Conservation (phyloP, 64 coral and sea anemone genomes). For the Pocillopora verrucosa region DNA sequence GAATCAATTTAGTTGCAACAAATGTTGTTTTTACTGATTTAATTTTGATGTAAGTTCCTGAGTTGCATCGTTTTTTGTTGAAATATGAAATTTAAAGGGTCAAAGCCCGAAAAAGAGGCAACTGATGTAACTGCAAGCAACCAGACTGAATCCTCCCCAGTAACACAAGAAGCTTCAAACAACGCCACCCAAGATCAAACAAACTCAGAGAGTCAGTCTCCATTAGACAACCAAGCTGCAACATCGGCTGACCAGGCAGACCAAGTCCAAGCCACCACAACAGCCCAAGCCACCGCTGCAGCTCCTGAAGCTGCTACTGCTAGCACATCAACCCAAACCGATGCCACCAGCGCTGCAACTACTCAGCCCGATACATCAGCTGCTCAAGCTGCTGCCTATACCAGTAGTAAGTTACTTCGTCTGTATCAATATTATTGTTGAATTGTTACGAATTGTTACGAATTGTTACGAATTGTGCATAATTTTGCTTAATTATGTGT, state of each 20-base stretch:
- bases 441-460: not conserved
- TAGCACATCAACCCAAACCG: not conserved
- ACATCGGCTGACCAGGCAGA: not conserved
- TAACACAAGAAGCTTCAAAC: not conserved
- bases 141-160: slow-evolving; percentile 2
- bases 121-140: slow-evolving; percentile 1
- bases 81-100: not conserved
- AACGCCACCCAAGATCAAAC: not conserved
- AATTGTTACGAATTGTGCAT: not conserved
- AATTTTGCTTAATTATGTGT: not conserved
- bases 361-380: not conserved
- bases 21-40: too few relatives aligned
- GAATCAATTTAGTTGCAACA: too few relatives aligned
- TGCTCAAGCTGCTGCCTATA: not conserved
- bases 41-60: too few relatives aligned
- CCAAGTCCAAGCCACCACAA: not conserved
- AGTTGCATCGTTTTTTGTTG: not conserved
- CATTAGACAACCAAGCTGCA: not conserved
- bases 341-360: not conserved
- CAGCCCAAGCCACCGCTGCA: not conserved
- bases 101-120: not conserved
- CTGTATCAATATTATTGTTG: not conserved
- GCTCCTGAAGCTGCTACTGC: not conserved
- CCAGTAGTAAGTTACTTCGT: not conserved
- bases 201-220: not conserved